Conservation (phyloP, 2,797 vertebrate species). For the Pogoniulus pusillus region DNA sequence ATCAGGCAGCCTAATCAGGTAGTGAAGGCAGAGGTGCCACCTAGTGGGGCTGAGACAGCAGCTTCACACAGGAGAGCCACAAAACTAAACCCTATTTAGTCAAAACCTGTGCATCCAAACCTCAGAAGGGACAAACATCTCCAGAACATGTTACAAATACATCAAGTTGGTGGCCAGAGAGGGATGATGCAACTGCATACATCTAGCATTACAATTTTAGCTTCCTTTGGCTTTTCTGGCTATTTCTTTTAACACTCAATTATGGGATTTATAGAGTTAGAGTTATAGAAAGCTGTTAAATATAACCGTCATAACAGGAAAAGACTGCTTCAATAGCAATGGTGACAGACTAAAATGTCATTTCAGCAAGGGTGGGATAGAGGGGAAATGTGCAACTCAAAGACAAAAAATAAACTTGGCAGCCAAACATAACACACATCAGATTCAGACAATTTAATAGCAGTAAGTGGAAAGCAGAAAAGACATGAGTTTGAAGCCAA, state of each 20-base stretch:
- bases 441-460: neutral
- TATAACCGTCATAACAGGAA: neutral
- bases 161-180: neutral
- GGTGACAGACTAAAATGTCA: neutral
- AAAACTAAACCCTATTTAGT: neutral
- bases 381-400: neutral
- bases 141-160: neutral
- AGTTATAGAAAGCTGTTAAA: constrained; percentile 48
- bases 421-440: neutral
- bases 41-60: constrained; percentile 13
- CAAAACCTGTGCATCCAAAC: neutral
- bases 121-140: neutral
- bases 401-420: constrained; percentile 6
- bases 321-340: neutral
- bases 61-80: neutral
- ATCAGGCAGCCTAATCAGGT: neutral
- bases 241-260: neutral
- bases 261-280: neutral
- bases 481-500: constrained; percentile 1
- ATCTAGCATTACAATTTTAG: neutral
- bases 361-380: neutral
- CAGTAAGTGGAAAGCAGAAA: constrained; percentile 24
- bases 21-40: constrained; percentile 1
- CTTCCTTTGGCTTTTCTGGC: neutral
- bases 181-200: neutral